phyloP scores from a whole-genome alignment of 2,113 vertebrate genomes.

The Thunnus thynnus region DNA sequence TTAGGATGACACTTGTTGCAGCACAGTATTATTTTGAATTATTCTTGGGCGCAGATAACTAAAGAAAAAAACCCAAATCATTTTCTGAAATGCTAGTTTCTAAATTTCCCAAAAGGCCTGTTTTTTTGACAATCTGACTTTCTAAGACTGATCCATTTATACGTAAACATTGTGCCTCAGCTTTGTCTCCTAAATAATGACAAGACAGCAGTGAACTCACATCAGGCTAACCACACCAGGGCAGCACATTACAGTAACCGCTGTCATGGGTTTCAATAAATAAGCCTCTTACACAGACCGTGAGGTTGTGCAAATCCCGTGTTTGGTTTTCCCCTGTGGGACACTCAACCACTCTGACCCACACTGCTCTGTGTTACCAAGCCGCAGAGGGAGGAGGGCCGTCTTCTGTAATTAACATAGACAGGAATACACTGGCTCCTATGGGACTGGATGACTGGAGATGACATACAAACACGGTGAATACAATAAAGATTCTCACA shows the following conservation, averaged over 20 bases:
- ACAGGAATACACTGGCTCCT: conserved; percentile 55
- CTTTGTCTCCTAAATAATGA: conserved; percentile 36
- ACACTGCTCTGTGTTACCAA: conserved; percentile 18
- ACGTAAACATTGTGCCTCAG: conserved; percentile 2
- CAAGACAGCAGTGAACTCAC: not conserved
- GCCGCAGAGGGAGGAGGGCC: conserved; percentile 34
- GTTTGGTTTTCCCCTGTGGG: conserved; percentile 61
- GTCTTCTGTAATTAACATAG: conserved; percentile 53
- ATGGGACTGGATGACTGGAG: conserved; percentile 27
- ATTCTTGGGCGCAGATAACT: not conserved
- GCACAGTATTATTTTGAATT: not conserved
- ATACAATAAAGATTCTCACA: conserved; percentile 6
- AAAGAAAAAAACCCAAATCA: not conserved
- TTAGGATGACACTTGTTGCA: conserved; percentile 1
- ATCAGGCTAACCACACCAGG: conserved; percentile 31
- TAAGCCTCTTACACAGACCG: conserved; percentile 28
- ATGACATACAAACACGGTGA: conserved; percentile 10
- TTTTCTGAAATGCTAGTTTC: not conserved
- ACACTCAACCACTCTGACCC: conserved; percentile 27
- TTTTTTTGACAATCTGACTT: not conserved
- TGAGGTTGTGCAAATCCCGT: conserved; percentile 39
- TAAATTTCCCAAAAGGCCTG: conserved; percentile 1
- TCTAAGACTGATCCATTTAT: not conserved
- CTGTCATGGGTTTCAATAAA: conserved; percentile 41
- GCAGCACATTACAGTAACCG: conserved; percentile 41